Evolutionary conservation across 1,140 invertebrate species (phyloP).

Genomic region (Bombus turneri): DNA sequence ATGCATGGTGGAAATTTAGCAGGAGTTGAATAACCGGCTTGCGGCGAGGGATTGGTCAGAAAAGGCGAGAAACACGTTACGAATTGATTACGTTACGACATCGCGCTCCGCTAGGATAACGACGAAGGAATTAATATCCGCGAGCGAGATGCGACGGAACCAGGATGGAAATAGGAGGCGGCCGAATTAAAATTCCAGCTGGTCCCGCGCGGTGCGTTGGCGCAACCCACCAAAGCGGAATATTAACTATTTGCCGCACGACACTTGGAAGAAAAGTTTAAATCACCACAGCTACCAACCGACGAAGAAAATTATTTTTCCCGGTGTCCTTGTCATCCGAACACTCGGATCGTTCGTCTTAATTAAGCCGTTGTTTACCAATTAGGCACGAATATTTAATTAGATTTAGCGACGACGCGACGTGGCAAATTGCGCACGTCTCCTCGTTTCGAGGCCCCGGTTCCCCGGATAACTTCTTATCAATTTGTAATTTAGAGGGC

Average conservation of each 20-base stretch:
- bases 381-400: constrained; percentile 73
- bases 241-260: constrained; percentile 61
- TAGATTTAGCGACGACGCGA: constrained; percentile 69
- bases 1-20: neutral
- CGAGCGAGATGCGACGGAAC: constrained; percentile 15
- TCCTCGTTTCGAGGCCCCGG: neutral
- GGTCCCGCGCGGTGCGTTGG: constrained; percentile 1
- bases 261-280: constrained; percentile 50
- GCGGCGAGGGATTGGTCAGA: neutral
- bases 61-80: constrained; percentile 50
- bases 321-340: neutral
- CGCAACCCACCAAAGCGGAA: constrained; percentile 4
- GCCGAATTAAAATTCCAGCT: constrained; percentile 51
- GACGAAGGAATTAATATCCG: constrained; percentile 53
- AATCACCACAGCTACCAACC: constrained; percentile 14
- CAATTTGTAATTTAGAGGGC: constrained; percentile 13
- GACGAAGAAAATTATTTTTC: constrained; percentile 53
- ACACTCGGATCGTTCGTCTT: constrained; percentile 69
- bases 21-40: constrained; percentile 7
- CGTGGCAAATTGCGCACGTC: constrained; percentile 7
- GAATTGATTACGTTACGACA: constrained; percentile 52
- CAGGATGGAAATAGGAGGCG: constrained; percentile 23
- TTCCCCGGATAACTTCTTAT: neutral
- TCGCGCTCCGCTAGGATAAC: constrained; percentile 50
- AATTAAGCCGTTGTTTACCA: constrained; percentile 75